Evolutionary conservation across 1,140 invertebrate genomes (phyloP).

Genomic region (Drosophila erecta): DNA sequence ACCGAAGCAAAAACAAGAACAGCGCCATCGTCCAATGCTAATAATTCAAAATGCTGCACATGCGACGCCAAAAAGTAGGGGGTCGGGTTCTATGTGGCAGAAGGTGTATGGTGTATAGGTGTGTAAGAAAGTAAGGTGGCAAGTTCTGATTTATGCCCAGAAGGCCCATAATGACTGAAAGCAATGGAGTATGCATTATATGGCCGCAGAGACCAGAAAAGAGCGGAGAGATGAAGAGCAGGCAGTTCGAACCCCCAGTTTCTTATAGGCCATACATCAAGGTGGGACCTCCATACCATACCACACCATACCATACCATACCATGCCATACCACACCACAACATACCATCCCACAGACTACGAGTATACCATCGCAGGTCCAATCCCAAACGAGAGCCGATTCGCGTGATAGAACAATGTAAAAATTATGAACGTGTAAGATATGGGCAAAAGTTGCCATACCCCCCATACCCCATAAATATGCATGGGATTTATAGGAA

Average conservation of each 20-base stretch:
- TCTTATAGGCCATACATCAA: slow-evolving; percentile 62
- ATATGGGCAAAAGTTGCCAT: slow-evolving; percentile 58
- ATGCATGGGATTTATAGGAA: slow-evolving; percentile 54
- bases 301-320: background rate
- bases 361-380: background rate
- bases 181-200: slow-evolving; percentile 78
- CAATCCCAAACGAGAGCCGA: slow-evolving; percentile 33
- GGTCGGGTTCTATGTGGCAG: slow-evolving; percentile 9
- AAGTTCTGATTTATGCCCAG: slow-evolving; percentile 74
- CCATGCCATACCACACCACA: background rate
- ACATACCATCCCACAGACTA: background rate
- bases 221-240: slow-evolving; percentile 7
- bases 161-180: slow-evolving; percentile 69
- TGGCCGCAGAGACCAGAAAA: slow-evolving; percentile 29
- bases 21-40: slow-evolving; percentile 56
- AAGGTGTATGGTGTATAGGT: background rate
- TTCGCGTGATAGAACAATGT: slow-evolving; percentile 81
- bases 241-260: slow-evolving; percentile 34
- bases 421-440: slow-evolving; percentile 77
- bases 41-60: slow-evolving; percentile 81
- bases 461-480: slow-evolving; percentile 44
- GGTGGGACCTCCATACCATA: slow-evolving; percentile 19
- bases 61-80: slow-evolving; percentile 52
- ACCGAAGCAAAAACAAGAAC: slow-evolving; percentile 53
- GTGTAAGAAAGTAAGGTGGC: slow-evolving; percentile 41